Evolutionary conservation across 1,140 invertebrate species (phyloP).

Genomic region (Bombus superbus): DNA sequence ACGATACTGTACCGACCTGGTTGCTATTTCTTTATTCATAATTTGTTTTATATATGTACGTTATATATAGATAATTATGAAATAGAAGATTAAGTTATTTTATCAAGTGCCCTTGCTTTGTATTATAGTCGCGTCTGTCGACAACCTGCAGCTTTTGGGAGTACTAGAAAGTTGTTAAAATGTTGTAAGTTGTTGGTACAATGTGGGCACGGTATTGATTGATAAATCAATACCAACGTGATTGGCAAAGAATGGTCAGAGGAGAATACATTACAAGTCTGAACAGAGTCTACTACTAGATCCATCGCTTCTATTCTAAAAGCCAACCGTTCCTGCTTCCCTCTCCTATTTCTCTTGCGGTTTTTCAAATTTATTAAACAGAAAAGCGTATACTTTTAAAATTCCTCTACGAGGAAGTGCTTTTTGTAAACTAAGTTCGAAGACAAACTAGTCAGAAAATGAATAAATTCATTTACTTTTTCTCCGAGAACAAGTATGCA

Average conservation of each 20-base stretch:
- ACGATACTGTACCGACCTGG: slow-evolving; percentile 77
- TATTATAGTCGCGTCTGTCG: slow-evolving; percentile 81
- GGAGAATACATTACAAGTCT: slow-evolving; percentile 81
- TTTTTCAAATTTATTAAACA: slow-evolving; percentile 32
- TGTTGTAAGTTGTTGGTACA: slow-evolving; percentile 77
- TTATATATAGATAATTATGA: slow-evolving; percentile 82
- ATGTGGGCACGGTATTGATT: slow-evolving; percentile 72
- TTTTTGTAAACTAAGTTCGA: slow-evolving; percentile 49
- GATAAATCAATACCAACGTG: slow-evolving; percentile 70
- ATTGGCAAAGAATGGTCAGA: slow-evolving; percentile 77
- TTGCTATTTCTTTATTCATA: slow-evolving; percentile 81
- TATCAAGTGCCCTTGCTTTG: slow-evolving; percentile 83
- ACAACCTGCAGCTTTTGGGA: slow-evolving; percentile 79
- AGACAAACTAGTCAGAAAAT: slow-evolving; percentile 45
- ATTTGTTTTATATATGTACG: slow-evolving; percentile 82
- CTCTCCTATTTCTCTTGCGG: slow-evolving; percentile 52
- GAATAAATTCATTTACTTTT: slow-evolving; percentile 33
- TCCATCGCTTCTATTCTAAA: slow-evolving; percentile 73
- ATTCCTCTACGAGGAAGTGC: slow-evolving; percentile 26
- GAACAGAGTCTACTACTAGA: slow-evolving; percentile 78
- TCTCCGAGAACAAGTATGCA: slow-evolving; percentile 30
- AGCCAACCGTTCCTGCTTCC: slow-evolving; percentile 61
- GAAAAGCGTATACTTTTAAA: slow-evolving; percentile 30
- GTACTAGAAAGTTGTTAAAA: slow-evolving; percentile 75
- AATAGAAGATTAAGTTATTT: slow-evolving; percentile 83